These are phyloP conservation scores for Thecophora atra DNA, from an alignment of 2,888 invertebrate genomes.

Conservation along the genomic window DNA sequence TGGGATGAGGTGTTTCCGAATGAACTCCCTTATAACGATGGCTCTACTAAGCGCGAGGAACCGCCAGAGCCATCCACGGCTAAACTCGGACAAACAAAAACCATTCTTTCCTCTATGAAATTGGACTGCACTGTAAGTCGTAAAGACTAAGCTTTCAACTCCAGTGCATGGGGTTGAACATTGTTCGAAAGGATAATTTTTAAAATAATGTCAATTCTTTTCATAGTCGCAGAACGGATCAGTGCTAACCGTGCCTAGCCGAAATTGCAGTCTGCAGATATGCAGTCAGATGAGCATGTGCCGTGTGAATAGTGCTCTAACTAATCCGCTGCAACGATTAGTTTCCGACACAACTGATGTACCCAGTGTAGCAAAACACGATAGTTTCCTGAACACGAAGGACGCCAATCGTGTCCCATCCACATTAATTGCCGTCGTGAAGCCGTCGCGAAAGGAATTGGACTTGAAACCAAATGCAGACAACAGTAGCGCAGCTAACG, in stretches of 20 bases:
- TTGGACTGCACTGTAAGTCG: conserved; percentile 9
- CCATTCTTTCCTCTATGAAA: not conserved
- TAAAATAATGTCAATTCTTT: not conserved
- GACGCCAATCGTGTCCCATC: not conserved
- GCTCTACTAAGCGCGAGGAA: conserved; percentile 54
- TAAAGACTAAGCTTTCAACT: not conserved
- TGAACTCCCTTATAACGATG: conserved; percentile 84
- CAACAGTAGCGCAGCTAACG: not conserved
- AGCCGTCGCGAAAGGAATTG: conserved; percentile 14
- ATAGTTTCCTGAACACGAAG: not conserved
- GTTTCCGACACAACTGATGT: not conserved
- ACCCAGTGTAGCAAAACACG: not conserved
- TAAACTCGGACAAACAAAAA: conserved; percentile 34
- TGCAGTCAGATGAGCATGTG: conserved; percentile 3
- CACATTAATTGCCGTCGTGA: conserved; percentile 8
- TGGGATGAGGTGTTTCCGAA: conserved; percentile 89
- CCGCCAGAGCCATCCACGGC: conserved; percentile 37
- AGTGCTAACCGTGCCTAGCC: not conserved
- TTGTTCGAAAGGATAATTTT: not conserved
- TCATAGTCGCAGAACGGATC: not conserved
- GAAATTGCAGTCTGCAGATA: too few species aligned
- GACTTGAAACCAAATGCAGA: not conserved
- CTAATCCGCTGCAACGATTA: not conserved
- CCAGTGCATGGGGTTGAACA: too few species aligned
- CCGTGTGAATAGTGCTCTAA: conserved; percentile 2